Base-by-base conservation (phyloP, 1,140 invertebrate genomes). In the Neuroterus valhalla region DNA sequence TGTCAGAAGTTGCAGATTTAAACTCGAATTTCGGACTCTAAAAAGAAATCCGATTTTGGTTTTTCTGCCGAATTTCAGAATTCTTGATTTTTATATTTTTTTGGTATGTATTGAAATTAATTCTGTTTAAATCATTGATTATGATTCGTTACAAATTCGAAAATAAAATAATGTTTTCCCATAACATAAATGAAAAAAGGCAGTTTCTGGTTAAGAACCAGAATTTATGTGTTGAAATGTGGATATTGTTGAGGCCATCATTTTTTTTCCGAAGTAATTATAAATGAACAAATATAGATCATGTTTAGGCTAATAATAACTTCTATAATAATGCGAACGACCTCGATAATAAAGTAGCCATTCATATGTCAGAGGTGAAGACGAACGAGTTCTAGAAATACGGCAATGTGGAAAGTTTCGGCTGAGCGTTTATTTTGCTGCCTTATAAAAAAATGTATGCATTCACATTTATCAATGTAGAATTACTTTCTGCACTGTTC, bases 361-460 rank as follows among this genome's bases (percentile, higher is more conserved):
- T 62, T 62, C 31, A 62, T 62, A 62, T 62, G 55, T 62, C 55
- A 62, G 55, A 62, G 55, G 55, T 23, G 55, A 62, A 62, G 55
- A 62, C 55, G 55, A 62, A 62, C 55, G 55, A 62, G 55, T 62
- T 62, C 55, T 62, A 62, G 55, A 62, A 62, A 62, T 62, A 62
- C 55, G 55, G 55, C 55, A 62, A 62, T 62, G 55, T 62, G 31
- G 55, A 62, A 62, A 62, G 55, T 62, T 62, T 62, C 55, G 55
- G 55, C 55, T 62, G 4, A 23, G 26, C 55, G 55, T 62, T 62
- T 62, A 62, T 62, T 62, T 62, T 62, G 12, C 55, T 31, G 26
- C 55, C 31, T 62, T 62, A 62, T 38, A 14, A 62, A 38, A 62
- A 62, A 62, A 62, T 38, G 31, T 62, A 62, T 62, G 55, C 23